A percentile compares a stretch with the other conserved stretches of the same genome.
These are phyloP conservation scores for Battus philenor DNA, from an alignment of 1,140 invertebrate species.

Conservation along the genomic window DNA sequence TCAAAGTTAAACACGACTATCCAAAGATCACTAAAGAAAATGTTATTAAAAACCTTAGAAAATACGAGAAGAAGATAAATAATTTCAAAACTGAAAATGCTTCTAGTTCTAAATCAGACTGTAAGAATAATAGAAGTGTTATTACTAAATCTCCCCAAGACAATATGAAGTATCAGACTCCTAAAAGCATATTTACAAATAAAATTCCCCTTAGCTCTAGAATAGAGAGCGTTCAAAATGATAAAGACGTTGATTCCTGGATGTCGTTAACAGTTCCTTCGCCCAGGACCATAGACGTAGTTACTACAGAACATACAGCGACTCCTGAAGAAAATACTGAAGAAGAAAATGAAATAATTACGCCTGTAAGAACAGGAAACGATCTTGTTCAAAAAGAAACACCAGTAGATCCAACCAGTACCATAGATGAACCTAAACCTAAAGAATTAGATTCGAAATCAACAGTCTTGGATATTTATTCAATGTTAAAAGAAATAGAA, in stretches of 20 bases:
- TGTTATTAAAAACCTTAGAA: slow-evolving; percentile 37
- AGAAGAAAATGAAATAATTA: slow-evolving; percentile 17
- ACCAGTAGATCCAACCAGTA: background rate
- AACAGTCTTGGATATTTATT: slow-evolving; percentile 70
- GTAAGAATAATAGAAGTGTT: slow-evolving; percentile 37
- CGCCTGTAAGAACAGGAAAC: background rate
- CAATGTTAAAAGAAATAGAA: slow-evolving; percentile 72
- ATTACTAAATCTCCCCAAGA: slow-evolving; percentile 28
- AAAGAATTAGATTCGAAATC: slow-evolving; percentile 55
- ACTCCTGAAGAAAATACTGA: slow-evolving; percentile 18
- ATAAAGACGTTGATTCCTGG: slow-evolving; percentile 73
- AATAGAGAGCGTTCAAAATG: slow-evolving; percentile 60
- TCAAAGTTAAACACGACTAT: slow-evolving; percentile 62
- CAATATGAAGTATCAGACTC: slow-evolving; percentile 34
- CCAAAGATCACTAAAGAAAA: slow-evolving; percentile 41
- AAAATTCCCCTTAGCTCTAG: slow-evolving; percentile 49
- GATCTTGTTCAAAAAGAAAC: background rate
- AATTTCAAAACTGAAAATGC: slow-evolving; percentile 38
- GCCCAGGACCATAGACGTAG: slow-evolving; percentile 41
- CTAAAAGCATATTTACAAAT: slow-evolving; percentile 40
- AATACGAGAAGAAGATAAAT: slow-evolving; percentile 44
- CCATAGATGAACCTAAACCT: slow-evolving; percentile 24
- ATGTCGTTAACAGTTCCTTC: slow-evolving; percentile 64
- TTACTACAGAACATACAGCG: slow-evolving; percentile 21
- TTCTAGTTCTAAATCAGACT: slow-evolving; percentile 41